Evolutionary conservation across 2,797 vertebrate genomes (phyloP), one percentile per base, ranked within the genome.

Genomic region (Enteromius anoplus): DNA sequence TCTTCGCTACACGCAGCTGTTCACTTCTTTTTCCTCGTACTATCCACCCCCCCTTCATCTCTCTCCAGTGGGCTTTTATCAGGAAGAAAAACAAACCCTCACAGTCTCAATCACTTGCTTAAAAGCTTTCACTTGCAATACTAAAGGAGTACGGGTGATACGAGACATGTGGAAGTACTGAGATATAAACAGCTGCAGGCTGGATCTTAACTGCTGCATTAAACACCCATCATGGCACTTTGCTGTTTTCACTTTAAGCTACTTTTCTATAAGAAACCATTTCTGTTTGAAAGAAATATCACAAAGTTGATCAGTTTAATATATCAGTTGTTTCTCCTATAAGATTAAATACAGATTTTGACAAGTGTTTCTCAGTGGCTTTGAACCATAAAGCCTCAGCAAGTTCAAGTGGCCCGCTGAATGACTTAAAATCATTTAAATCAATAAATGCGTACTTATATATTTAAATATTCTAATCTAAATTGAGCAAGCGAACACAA

Each of bases 11-110:
- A 29, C 45, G 40, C 87, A 87, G 84, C 82, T 88, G 82, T 82
- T 83, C 55, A 17, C 55, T 78, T 73, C 14, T 84, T 70, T 65
- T 26, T 1, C n/a, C 60, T 75, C 2, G 11, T 45, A 10, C 3
- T 37, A 51, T 82, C 32, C 32, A 32, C 75, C 29, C 49, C 37
- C 55, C 32, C 51, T 78, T 76, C 47, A 64, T 75, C 37, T 82
- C 51, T 80, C 80, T 66, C 51, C 55, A 69, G 2, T 40, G 75
- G 45, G 32, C 65, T 82, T 82, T 79, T 60, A 68, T 80, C 42
- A 58, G 60, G 34, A 83, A 81, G 8, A 34, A 85, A 78, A 83
- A 87, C 84, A 80, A 81, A 85, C 47, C 73, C 58, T 23, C n/a
- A 2, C 53, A 62, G 23, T 29, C 19, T 55, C 12, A 62, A 62